phyloP scores from a whole-genome alignment of 1,140 invertebrate species.

The Caenorhabditis remanei region DNA sequence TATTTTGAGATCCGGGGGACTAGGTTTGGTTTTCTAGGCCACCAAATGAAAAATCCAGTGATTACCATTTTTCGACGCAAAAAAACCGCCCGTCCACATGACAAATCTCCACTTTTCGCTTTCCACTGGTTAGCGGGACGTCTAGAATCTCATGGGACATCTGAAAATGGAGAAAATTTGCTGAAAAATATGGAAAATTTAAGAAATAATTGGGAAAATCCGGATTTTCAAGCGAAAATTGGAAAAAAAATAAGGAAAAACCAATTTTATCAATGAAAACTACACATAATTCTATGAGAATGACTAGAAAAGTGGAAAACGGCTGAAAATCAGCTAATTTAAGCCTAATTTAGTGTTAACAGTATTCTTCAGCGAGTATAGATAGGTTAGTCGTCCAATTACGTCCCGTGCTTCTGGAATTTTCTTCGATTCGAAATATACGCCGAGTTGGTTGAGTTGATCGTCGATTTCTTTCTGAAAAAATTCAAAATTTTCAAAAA shows the following conservation, averaged over 20 bases:
- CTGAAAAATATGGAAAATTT: background rate
- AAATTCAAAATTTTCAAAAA: background rate
- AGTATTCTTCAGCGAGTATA: constrained; percentile 42
- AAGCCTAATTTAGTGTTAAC: constrained; percentile 37
- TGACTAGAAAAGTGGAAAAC: no score
- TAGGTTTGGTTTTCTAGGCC: background rate
- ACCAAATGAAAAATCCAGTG: background rate
- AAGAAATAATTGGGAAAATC: background rate
- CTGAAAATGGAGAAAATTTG: background rate
- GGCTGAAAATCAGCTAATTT: background rate
- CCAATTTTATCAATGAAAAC: background rate
- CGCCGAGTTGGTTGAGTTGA: background rate
- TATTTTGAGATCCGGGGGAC: no score
- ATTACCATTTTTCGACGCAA: constrained; percentile 32
- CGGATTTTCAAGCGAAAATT: background rate
- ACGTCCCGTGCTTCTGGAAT: constrained; percentile 42
- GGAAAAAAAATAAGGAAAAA: no score
- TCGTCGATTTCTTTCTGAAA: constrained; percentile 43
- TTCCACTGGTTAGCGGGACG: background rate
- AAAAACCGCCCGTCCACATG: constrained; percentile 26
- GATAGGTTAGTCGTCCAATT: constrained; percentile 17
- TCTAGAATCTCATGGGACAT: constrained; percentile 8
- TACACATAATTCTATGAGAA: background rate
- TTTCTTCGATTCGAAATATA: constrained; percentile 3
- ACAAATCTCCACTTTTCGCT: constrained; percentile 26